Conservation (phyloP, 2,888 invertebrate species). For the Lottia gigantea region DNA sequence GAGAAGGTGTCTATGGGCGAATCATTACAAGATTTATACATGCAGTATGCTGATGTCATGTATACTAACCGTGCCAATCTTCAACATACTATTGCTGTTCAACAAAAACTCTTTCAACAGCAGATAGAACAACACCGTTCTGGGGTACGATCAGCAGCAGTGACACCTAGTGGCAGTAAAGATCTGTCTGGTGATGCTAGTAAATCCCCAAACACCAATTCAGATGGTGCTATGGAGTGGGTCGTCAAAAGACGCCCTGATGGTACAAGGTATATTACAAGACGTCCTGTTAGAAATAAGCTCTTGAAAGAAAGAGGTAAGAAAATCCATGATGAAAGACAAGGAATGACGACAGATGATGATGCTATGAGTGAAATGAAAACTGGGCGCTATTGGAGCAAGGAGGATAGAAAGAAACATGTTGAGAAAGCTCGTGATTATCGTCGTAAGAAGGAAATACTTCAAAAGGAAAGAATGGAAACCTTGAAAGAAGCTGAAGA, state of each 20-base stretch:
- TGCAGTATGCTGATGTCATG: slow-evolving; percentile 74
- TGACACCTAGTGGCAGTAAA: slow-evolving; percentile 22
- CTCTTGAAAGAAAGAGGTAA: slow-evolving; percentile 77
- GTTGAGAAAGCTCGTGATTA: slow-evolving; percentile 78
- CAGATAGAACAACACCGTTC: slow-evolving; percentile 53
- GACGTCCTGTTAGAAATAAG: slow-evolving; percentile 77
- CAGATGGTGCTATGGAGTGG: slow-evolving; percentile 72
- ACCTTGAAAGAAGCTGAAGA: slow-evolving; percentile 68
- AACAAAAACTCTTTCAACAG: slow-evolving; percentile 73
- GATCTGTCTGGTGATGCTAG: slow-evolving; percentile 29
- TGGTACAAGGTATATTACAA: slow-evolving; percentile 81
- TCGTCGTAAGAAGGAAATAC: slow-evolving; percentile 67
- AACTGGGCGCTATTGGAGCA: slow-evolving; percentile 80
- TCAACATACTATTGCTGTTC: slow-evolving; percentile 77
- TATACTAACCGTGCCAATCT: slow-evolving; percentile 79
- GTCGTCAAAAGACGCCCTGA: slow-evolving; percentile 82
- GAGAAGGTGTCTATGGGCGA: slow-evolving; percentile 44
- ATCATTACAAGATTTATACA: slow-evolving; percentile 63
- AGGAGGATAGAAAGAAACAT: slow-evolving; percentile 81
- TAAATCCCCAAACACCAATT: slow-evolving; percentile 34
- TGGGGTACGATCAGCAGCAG: slow-evolving; percentile 19
- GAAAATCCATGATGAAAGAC: slow-evolving; percentile 77
- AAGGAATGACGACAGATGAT: slow-evolving; percentile 80
- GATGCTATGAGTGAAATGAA: slow-evolving; percentile 83
- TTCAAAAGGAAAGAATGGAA: slow-evolving; percentile 61